Conservation (phyloP, 2,888 invertebrate genomes). For the Drosophila villosipedis region DNA sequence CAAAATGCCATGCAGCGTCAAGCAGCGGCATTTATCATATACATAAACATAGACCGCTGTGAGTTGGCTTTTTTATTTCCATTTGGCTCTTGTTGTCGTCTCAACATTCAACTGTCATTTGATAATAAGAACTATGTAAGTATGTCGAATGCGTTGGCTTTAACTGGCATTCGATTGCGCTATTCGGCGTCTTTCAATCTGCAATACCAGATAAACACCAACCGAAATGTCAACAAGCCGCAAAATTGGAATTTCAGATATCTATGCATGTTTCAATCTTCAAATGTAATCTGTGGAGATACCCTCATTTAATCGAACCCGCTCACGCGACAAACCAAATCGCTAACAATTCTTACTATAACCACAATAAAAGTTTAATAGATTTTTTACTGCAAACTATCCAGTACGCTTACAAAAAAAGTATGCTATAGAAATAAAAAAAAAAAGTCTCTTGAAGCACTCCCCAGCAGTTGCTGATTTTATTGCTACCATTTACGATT, state of each 20-base stretch:
- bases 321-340: background rate
- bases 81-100: constrained; percentile 1
- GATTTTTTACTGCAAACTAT: background rate
- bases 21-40: constrained; percentile 19
- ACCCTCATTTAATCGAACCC: background rate
- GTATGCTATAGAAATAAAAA: background rate
- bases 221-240: background rate
- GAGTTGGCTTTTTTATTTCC: constrained; percentile 1
- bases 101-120: constrained; percentile 37
- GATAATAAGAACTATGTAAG: constrained; percentile 8
- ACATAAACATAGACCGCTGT: background rate
- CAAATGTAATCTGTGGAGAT: background rate
- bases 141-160: constrained; percentile 8
- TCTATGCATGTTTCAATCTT: background rate
- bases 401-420: background rate
- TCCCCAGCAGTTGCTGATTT: background rate
- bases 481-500: background rate
- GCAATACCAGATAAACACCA: constrained; percentile 20
- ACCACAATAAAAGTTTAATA: background rate
- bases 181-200: constrained; percentile 48
- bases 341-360: background rate
- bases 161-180: constrained; percentile 34
- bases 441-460: background rate
- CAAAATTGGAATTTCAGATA: constrained; percentile 14
- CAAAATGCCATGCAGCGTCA: constrained; percentile 26